Percentiles rank a stretch among this genome's conserved stretches.
Conservation (phyloP, 2,888 invertebrate species). For the Cerastis rubricosa region DNA sequence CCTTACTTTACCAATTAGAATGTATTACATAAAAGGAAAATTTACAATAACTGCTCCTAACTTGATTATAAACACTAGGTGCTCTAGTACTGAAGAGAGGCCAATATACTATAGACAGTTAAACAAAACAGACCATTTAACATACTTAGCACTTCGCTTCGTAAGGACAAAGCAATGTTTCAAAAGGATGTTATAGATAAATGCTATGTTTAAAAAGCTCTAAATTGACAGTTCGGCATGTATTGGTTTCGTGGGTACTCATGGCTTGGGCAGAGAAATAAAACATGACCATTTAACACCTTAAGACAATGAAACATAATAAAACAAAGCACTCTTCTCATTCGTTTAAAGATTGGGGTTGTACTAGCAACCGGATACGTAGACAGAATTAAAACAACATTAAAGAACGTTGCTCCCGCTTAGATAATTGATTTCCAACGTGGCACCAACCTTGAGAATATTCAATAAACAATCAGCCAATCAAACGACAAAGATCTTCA, state of each 20-base stretch:
- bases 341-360: background rate
- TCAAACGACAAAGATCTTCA: constrained; percentile 15
- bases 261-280: background rate
- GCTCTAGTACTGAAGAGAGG: constrained; percentile 18
- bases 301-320: background rate
- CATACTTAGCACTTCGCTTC: constrained; percentile 38
- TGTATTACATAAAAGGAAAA: constrained; percentile 38
- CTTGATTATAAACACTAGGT: constrained; percentile 6
- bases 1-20: constrained; percentile 8
- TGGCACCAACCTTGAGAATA: constrained; percentile 21
- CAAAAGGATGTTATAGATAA: constrained; percentile 26
- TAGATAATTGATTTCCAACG: constrained; percentile 33
- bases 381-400: constrained; percentile 30
- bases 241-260: background rate
- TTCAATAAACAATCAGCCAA: constrained; percentile 16
- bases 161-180: constrained; percentile 9
- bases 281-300: background rate
- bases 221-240: constrained; percentile 28
- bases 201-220: constrained; percentile 26
- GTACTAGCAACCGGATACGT: constrained; percentile 1
- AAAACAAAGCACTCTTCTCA: background rate
- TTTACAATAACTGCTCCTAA: constrained; percentile 10
- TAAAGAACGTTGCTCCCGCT: constrained; percentile 28
- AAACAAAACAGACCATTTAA: constrained; percentile 48
- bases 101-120: constrained; percentile 37